Percentiles rank a stretch among this genome's conserved stretches.
Conservation (phyloP, 1,140 invertebrate species). For the Pseudomyrmex pallidus region DNA sequence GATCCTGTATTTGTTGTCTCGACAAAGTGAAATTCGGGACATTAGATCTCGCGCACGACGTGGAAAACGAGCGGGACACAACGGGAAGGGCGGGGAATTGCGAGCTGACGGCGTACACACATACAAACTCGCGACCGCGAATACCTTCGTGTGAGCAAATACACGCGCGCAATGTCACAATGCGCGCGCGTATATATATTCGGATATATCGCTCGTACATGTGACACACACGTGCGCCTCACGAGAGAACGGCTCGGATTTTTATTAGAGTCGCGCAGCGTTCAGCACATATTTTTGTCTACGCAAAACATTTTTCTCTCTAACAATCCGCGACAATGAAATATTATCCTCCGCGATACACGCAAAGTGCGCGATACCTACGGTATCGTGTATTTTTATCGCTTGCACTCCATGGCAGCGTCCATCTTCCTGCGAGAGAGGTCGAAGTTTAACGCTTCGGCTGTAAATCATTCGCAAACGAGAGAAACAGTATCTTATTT, state of each 20-base stretch:
- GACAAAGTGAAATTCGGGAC: constrained; percentile 61
- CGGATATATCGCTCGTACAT: not conserved
- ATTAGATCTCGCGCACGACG: constrained; percentile 48
- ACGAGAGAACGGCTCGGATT: constrained; percentile 37
- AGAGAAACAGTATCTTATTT: too few species aligned
- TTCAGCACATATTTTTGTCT: constrained; percentile 51
- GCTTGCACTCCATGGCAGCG: not conserved
- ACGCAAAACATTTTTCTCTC: constrained; percentile 42
- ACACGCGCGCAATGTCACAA: constrained; percentile 26
- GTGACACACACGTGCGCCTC: not conserved
- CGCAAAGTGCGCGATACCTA: constrained; percentile 11
- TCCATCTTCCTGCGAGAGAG: not conserved
- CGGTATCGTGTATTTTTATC: constrained; percentile 31
- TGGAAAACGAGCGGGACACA: constrained; percentile 28
- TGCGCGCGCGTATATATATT: not conserved
- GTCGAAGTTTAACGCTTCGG: constrained; percentile 11
- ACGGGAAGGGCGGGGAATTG: constrained; percentile 22
- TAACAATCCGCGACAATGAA: constrained; percentile 54
- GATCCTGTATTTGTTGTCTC: constrained; percentile 37
- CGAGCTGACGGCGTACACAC: not conserved
- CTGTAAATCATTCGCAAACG: too few species aligned
- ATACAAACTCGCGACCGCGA: not conserved
- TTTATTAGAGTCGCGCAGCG: constrained; percentile 48
- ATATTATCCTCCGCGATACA: constrained; percentile 39
- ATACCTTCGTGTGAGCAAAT: not conserved